Conservation (phyloP, 2,797 vertebrate species). For the Babyrousa celebensis region DNA sequence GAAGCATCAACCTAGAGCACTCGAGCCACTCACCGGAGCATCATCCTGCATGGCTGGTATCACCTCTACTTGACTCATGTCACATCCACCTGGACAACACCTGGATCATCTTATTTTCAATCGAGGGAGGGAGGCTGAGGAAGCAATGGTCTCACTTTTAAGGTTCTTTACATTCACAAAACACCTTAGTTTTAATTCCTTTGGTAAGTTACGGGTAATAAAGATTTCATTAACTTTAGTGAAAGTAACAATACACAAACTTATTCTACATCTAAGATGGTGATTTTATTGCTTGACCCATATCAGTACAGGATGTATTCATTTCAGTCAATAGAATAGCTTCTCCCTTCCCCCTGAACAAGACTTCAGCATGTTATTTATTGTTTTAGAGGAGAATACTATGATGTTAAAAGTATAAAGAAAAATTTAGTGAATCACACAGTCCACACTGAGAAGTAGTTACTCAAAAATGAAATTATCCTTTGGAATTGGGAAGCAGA, state of each 20-base stretch:
- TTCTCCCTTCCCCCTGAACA: not conserved
- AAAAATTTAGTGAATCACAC: not conserved
- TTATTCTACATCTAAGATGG: not conserved
- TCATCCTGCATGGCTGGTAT: not conserved
- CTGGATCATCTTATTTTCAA: not conserved
- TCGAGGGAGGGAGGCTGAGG: not conserved
- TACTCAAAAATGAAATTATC: not conserved
- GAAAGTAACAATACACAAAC: not conserved
- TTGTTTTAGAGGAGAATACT: not conserved
- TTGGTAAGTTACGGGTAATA: not conserved
- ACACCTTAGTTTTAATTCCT: not conserved
- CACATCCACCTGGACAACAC: not conserved
- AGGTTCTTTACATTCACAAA: not conserved
- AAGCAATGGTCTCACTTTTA: not conserved
- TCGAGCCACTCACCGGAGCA: accelerated
- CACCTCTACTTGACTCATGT: accelerated
- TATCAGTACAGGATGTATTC: not conserved
- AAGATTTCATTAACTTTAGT: not conserved
- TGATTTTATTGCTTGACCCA: no score
- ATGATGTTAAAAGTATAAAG: not conserved
- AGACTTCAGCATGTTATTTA: not conserved
- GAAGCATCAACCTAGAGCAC: not conserved
- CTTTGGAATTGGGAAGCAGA: not conserved
- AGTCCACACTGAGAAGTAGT: not conserved
- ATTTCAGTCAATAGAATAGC: not conserved